phyloP scores from a whole-genome alignment of 2,113 vertebrate species.

The Podarcis cretensis region DNA sequence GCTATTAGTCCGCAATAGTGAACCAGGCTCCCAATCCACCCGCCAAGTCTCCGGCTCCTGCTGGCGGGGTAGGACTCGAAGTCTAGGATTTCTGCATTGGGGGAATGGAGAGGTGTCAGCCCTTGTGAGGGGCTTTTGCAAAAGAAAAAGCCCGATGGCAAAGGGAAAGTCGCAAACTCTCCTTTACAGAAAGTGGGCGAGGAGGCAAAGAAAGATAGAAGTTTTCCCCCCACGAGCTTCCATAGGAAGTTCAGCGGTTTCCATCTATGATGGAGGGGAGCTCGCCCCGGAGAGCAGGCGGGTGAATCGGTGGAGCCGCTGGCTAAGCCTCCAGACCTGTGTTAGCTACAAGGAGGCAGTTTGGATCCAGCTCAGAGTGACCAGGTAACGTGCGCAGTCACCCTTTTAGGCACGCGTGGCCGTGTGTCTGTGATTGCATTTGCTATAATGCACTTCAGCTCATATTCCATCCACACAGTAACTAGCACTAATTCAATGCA shows the following conservation, averaged over 20 bases:
- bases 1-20: too few relatives aligned
- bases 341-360: not conserved
- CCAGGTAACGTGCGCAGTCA: not conserved
- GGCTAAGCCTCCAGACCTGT: not conserved
- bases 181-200: not conserved
- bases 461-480: not conserved
- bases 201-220: not conserved
- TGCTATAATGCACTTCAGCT: not conserved
- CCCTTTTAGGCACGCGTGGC: not conserved
- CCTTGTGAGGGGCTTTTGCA: not conserved
- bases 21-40: not conserved
- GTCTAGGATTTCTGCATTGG: not conserved
- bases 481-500: not conserved
- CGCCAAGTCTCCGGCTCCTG: too few relatives aligned
- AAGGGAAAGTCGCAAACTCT: not conserved
- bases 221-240: not conserved
- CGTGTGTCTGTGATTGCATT: not conserved
- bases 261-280: not conserved
- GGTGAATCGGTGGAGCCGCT: too few relatives aligned
- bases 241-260: not conserved
- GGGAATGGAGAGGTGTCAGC: not conserved
- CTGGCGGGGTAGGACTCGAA: not conserved
- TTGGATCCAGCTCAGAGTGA: not conserved
- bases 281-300: not conserved
- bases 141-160: not conserved